Percentiles rank a stretch among this genome's conserved stretches.
Conservation (phyloP, 2,888 invertebrate species). For the Malthinus seriepunctatus region DNA sequence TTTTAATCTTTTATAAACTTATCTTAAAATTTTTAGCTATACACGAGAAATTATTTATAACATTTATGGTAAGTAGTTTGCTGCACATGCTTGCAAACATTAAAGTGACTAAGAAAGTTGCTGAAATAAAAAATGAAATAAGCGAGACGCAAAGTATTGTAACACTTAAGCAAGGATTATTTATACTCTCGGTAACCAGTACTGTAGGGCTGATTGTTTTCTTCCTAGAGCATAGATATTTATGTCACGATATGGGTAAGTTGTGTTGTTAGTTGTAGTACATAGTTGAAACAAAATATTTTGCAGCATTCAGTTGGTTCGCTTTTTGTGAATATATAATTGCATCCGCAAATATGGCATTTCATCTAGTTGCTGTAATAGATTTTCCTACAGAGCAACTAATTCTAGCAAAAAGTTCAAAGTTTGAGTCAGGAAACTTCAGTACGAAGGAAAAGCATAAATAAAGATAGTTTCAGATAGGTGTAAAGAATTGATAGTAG, state of each 20-base stretch:
- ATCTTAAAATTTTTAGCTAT: constrained; percentile 72
- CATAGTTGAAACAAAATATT: constrained; percentile 5
- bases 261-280: constrained; percentile 21
- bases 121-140: constrained; percentile 42
- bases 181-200: constrained; percentile 74
- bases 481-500: too few species aligned
- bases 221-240: constrained; percentile 85
- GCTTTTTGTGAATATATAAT: constrained; percentile 91
- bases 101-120: constrained; percentile 56
- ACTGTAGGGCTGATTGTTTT: constrained; percentile 84
- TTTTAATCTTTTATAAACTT: neutral
- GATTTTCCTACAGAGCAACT: constrained; percentile 85
- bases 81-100: constrained; percentile 80
- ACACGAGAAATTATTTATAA: constrained; percentile 89
- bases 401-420: constrained; percentile 65
- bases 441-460: constrained; percentile 36
- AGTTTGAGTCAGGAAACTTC: constrained; percentile 15
- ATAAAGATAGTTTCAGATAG: constrained; percentile 8
- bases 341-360: constrained; percentile 90
- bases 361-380: constrained; percentile 83
- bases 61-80: constrained; percentile 84
- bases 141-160: constrained; percentile 41
- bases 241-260: constrained; percentile 89
- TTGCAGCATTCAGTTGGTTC: constrained; percentile 93
- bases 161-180: constrained; percentile 70